Conservation (phyloP, 1,140 invertebrate species). For the Apis cerana region DNA sequence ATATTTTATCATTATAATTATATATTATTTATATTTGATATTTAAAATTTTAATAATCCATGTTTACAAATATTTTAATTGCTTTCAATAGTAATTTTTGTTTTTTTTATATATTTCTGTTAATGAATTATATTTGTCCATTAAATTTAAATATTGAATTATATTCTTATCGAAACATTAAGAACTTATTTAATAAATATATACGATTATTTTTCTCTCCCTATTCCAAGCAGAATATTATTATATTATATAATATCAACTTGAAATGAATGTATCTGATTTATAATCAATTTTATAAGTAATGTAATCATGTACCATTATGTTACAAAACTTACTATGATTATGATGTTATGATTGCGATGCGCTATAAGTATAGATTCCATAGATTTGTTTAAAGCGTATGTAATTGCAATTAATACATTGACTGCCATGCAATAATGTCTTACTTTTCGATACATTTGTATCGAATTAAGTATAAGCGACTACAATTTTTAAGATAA, state of each 20-base stretch:
- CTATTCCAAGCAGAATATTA: constrained; percentile 12
- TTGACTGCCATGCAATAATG: constrained; percentile 48
- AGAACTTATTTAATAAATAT: neutral
- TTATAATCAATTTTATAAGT: constrained; percentile 47
- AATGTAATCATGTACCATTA: constrained; percentile 46
- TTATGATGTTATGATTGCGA: constrained; percentile 60
- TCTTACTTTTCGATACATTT: constrained; percentile 39
- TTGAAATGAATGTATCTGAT: constrained; percentile 50
- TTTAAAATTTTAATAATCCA: constrained; percentile 30
- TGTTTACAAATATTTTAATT: constrained; percentile 26
- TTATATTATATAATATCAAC: constrained; percentile 37
- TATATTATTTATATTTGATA: constrained; percentile 50
- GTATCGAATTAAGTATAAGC: constrained; percentile 36
- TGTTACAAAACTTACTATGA: constrained; percentile 54
- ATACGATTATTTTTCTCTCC: constrained; percentile 24
- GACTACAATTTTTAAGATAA: neutral
- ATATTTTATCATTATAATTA: constrained; percentile 46
- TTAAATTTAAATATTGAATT: constrained; percentile 16
- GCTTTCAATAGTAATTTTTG: constrained; percentile 4
- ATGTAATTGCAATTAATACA: constrained; percentile 59
- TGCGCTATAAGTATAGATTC: constrained; percentile 54
- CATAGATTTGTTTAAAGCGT: constrained; percentile 49
- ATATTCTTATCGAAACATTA: constrained; percentile 20
- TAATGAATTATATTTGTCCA: constrained; percentile 19
- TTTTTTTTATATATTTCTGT: constrained; percentile 1